Base-by-base conservation (phyloP, 2,113 vertebrate species). In the Lontra canadensis region DNA sequence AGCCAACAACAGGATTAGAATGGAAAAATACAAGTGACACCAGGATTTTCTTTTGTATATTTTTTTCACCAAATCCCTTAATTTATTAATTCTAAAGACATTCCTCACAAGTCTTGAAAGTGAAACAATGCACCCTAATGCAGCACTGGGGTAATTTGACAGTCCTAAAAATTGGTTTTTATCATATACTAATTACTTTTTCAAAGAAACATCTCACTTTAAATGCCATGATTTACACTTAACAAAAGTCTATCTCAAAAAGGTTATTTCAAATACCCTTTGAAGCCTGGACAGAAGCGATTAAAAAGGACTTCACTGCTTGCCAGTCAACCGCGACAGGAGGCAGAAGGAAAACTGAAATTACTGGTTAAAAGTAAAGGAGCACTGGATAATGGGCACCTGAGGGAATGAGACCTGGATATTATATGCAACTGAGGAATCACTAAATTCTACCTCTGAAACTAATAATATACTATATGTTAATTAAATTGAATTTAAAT, bases 61-160 rank as follows among this genome's bases (percentile, higher is more conserved):
- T 95, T 94, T 76, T 95, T 92, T 76, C 65, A 96, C 44, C 76
- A 90, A 52, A 1, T 81, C 34, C 47, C 74, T 92, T 90, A 71
- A 92, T 79, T 82, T 85, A 84, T 92, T 88, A 67, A 97, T 90
- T 96, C 92, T 95, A 85, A 96, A 92, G 67, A 73, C n/a, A 96
- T 63, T 74, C 39, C 52, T 74, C 67, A 25, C 61, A 88, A 90
- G 34, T 57, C 87, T 93, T 85, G 31, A 81, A 36, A 88, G 42
- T 14, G 6, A 96, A 63, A 63, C 20, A 86, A 31, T 31, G 6
- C 0, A 34, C 23, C 20, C 31, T 36, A 9, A n/a, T 44, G 23
- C 10, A 39, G n/a, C 55, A 76, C 23, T 44, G 21, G 42, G 18
- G 2, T 49, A 29, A 55, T 21, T 12, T 20, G 44, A 82, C 69